Evolutionary conservation across 2,113 vertebrate species (phyloP), one percentile per base, ranked within the genome.

Genomic region (Gymnarchus niloticus): DNA sequence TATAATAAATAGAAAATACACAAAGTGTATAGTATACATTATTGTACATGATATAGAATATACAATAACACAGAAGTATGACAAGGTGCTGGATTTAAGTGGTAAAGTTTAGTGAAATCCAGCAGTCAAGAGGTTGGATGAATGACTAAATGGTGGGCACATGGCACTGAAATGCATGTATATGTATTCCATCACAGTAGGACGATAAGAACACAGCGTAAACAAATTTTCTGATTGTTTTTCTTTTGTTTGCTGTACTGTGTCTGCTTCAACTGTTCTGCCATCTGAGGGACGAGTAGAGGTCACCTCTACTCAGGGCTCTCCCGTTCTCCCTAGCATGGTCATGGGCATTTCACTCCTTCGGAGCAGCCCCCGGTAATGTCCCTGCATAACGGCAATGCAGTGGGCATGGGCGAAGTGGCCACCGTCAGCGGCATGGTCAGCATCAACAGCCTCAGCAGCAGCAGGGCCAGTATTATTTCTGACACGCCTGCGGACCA

Each of bases 261-360:
- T n/a, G n/a, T n/a, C n/a, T n/a, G n/a, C n/a, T n/a, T n/a, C n/a
- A n/a, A n/a, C n/a, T n/a, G n/a, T n/a, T n/a, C n/a, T n/a, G n/a
- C 28, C 33, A 4, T 69, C 28, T 37, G 12, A 33, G 61, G 61
- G 61, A 33, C 3, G 37, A 33, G 28, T 69, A 12, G 59, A 25
- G 61, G 28, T 69, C 21, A 77, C 44, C 19, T 46, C 73, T 46
- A 19, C 73, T 46, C 21, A n/a, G 46, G 17, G 28, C 14, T 57
- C 84, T 57, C 51, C 25, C 19, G 46, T 19, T 19, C 23, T 56
- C 28, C 1, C 19, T 48, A 98, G 97, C 94, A 92, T 19, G 92
- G 91, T 85, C 96, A 97, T 83, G 91, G 89, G 77, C 94, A 96
- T 87, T 93, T 92, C 86, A 17, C 69, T 23, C 87, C 92, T n/a